Evolutionary conservation across 2,888 invertebrate genomes (phyloP), one percentile per base, ranked within the genome.

Genomic region (Catonia carolina): DNA sequence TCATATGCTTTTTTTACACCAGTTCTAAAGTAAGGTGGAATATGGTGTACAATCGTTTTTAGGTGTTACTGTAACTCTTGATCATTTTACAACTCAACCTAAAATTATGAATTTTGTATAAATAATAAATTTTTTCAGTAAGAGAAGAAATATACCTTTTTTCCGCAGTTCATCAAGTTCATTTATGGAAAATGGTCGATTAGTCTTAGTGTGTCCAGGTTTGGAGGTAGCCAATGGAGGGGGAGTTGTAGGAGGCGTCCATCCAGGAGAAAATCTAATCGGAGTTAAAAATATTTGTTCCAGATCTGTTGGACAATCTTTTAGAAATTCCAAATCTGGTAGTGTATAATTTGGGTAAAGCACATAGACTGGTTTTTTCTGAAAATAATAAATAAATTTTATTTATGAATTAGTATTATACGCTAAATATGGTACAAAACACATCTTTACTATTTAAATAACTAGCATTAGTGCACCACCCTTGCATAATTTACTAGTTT

Each of bases 341-440:
- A 94, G 74, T 6, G 92, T 86, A 69, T 94, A 94, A 72, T 87
- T 92, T 23, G 94, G 93, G 74, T 92, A 94, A 62, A 92, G 82
- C 41, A 94, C 86, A 72, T 89, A 93, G 1, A 93, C 87, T 2
- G 91, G 89, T 79, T 81, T 69, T 51, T 63, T 65, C 35, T 62
- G 55, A 45, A 45, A 45, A 45, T 23, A 23, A 4, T 5, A 45
- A 23, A 10, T 27, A 6, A 27, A 27, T 27, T 6, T 27, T n/a
- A n/a, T n/a, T n/a, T n/a, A n/a, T n/a, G n/a, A n/a, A n/a, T n/a
- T n/a, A n/a, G n/a, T n/a, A n/a, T n/a, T n/a, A n/a, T n/a, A n/a
- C n/a, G n/a, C n/a, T n/a, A n/a, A n/a, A n/a, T n/a, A n/a, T n/a
- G n/a, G n/a, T n/a, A n/a, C n/a, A n/a, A n/a, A n/a, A n/a, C n/a